These are phyloP conservation scores for Limnephilus auricula DNA, from an alignment of 2,888 invertebrate genomes.

Conservation along the genomic window DNA sequence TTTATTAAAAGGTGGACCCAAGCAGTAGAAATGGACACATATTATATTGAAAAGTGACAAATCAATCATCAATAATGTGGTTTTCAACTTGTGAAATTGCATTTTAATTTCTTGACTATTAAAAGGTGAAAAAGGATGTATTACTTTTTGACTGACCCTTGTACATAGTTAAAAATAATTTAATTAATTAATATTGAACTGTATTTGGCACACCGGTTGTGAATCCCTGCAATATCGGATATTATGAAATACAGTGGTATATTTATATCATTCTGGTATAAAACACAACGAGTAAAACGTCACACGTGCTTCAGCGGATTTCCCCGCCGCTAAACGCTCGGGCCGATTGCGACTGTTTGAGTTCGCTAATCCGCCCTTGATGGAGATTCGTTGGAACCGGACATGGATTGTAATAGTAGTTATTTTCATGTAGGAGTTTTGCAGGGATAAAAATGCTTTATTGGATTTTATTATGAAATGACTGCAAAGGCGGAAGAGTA, in stretches of 20 bases:
- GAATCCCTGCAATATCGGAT: not conserved
- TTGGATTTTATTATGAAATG: not conserved
- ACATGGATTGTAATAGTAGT: not conserved
- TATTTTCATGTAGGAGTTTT: not conserved
- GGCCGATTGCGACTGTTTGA: not conserved
- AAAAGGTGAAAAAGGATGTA: no score
- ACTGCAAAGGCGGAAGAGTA: not conserved
- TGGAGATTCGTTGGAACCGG: not conserved
- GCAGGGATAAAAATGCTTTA: not conserved
- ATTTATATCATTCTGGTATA: not conserved
- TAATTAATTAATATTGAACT: no score
- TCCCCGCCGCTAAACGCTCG: slow-evolving; percentile 4
- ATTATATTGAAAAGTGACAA: no score
- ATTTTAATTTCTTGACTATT: no score
- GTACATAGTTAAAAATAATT: no score
- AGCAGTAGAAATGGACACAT: no score
- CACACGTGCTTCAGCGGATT: slow-evolving; percentile 33
- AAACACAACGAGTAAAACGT: slow-evolving; percentile 5
- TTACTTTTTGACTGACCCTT: no score
- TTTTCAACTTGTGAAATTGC: no score
- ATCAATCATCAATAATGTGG: no score
- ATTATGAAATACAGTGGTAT: not conserved
- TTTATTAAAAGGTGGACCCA: no score
- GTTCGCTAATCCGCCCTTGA: not conserved
- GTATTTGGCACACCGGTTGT: not conserved